These are phyloP conservation scores for Gavia stellata DNA, from an alignment of 2,113 vertebrate species.

Conservation along the genomic window DNA sequence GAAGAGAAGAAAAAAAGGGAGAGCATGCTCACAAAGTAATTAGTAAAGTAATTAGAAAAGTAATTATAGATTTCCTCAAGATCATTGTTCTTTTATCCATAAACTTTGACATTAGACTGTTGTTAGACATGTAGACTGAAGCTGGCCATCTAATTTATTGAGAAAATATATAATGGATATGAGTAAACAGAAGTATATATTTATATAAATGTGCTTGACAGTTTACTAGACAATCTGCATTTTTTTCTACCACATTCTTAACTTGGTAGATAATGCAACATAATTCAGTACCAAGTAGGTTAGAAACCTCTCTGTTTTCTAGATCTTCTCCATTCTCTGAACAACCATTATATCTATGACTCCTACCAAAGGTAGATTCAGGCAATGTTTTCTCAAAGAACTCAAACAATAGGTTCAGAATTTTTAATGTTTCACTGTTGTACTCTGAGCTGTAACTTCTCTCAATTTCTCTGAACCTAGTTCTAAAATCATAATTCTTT, in stretches of 20 bases:
- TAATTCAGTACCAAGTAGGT: background rate
- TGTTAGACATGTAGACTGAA: background rate
- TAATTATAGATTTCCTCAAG: background rate
- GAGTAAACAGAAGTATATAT: background rate
- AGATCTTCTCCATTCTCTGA: background rate
- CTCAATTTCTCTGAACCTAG: background rate
- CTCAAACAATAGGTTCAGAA: background rate
- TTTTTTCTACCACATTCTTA: background rate
- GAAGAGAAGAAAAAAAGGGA: background rate
- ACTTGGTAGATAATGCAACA: background rate
- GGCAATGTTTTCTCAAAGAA: background rate
- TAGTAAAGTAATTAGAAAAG: background rate
- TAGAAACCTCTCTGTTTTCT: background rate
- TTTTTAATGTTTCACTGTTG: background rate
- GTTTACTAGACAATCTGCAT: background rate
- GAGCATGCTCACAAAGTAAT: background rate
- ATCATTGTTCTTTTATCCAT: background rate
- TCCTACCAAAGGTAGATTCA: background rate
- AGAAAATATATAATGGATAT: background rate
- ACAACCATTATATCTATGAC: background rate
- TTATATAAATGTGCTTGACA: background rate
- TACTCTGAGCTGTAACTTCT: background rate
- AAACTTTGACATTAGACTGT: background rate
- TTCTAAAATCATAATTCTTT: background rate
- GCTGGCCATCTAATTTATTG: background rate